A percentile compares a stretch with the other conserved stretches of the same genome.
phyloP scores from a whole-genome alignment of 2,888 invertebrate genomes.

The Molorchus minor region DNA sequence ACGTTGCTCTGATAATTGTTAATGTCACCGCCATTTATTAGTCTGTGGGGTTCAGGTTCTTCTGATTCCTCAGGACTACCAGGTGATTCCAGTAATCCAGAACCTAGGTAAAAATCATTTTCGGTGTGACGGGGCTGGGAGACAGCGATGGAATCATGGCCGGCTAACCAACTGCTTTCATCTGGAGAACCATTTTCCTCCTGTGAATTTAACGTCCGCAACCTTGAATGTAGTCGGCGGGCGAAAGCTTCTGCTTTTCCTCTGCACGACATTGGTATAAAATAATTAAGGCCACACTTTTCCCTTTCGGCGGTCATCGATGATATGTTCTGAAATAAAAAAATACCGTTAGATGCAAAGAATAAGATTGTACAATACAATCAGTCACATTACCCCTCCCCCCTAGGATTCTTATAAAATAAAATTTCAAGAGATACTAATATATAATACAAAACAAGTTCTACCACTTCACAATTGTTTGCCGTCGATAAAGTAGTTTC shows the following conservation, averaged over 20 bases:
- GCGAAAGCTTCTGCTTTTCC: constrained; percentile 85
- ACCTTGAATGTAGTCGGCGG: constrained; percentile 76
- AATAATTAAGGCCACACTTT: constrained; percentile 73
- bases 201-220: constrained; percentile 74
- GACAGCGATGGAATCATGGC: constrained; percentile 57
- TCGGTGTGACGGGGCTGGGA: constrained; percentile 66
- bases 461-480: not conserved
- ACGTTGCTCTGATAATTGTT: constrained; percentile 45
- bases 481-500: not conserved
- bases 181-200: constrained; percentile 51
- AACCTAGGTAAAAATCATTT: constrained; percentile 72
- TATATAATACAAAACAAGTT: not conserved
- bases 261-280: constrained; percentile 81
- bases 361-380: not conserved
- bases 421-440: not conserved
- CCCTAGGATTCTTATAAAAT: not conserved
- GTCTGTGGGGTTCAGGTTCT: constrained; percentile 49
- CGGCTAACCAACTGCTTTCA: constrained; percentile 51
- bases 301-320: constrained; percentile 63
- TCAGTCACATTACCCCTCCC: not conserved
- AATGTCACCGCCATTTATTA: constrained; percentile 58
- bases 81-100: constrained; percentile 73
- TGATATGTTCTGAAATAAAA: constrained; percentile 20
- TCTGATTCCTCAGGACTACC: constrained; percentile 72
- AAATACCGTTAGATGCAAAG: not conserved